Evolutionary conservation across 2,888 invertebrate species (phyloP), one percentile per base, ranked within the genome.

Genomic region (Strigamia crassipes): DNA sequence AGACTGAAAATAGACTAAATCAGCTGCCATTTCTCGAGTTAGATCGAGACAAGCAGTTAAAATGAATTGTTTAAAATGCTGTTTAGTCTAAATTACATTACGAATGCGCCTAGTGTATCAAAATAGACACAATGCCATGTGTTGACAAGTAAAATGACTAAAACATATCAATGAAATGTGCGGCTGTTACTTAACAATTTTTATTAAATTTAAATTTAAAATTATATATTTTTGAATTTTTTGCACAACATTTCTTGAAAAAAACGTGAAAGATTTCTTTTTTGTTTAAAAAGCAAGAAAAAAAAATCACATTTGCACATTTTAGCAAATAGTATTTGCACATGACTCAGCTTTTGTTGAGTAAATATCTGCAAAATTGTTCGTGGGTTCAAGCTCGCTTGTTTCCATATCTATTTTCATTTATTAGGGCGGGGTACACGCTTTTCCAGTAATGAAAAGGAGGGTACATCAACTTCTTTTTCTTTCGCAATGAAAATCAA

Each of bases 381-480:
- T 27, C 27, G 66, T 27, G 66, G 23, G 66, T 66, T 23, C 66
- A 15, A 15, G 8, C 31, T 66, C 66, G 9, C 23, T 66, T 66
- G 66, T 10, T 66, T 31, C 15, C 66, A 66, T 66, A 66, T 66
- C 66, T 66, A 31, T 66, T 66, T 66, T 31, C 66, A 66, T 66
- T 66, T 66, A 66, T 66, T 27, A 66, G 66, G 66, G 66, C 27
- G 66, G 66, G 31, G 66, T 66, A 23, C 15, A 66, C 23, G 66
- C 66, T 66, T 66, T 66, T 66, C 27, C 66, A 23, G 27, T 66
- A 66, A 66, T 66, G 66, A 66, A 66, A 66, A 66, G 66, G 66
- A 27, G 51, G 51, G 51, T 51, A 51, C 51, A n/a, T 66, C 66
- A 23, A 23, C 27, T 27, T 66, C 31, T 15, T 31, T 66, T 66